Conservation (phyloP, 2,797 vertebrate species). For the Linurgus olivaceus region DNA sequence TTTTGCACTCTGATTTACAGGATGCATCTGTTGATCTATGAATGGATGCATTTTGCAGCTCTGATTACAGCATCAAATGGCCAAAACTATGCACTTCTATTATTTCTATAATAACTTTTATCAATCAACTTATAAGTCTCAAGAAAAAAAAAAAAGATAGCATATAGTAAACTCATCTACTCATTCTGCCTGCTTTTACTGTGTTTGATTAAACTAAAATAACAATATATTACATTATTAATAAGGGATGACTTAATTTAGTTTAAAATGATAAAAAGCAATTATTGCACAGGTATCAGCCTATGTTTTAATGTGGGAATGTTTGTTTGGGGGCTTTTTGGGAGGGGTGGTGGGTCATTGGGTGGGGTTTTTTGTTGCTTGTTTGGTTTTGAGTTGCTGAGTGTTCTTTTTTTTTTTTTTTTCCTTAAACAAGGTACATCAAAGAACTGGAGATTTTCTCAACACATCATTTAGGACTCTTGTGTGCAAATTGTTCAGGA, state of each 20-base stretch:
- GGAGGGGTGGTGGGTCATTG: rapidly evolving
- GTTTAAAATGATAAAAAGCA: background rate
- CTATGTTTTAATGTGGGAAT: background rate
- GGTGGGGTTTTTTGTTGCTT: background rate
- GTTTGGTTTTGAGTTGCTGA: background rate
- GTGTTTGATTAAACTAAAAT: background rate
- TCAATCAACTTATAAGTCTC: background rate
- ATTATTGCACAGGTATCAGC: background rate
- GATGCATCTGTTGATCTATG: background rate
- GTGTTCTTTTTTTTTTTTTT: background rate
- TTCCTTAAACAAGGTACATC: background rate
- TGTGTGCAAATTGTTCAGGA: background rate
- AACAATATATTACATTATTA: background rate
- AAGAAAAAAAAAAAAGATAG: background rate
- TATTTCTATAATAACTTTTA: background rate
- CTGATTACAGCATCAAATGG: background rate
- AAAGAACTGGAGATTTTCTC: background rate
- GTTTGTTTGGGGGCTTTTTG: background rate
- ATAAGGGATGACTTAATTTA: background rate
- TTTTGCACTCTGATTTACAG: background rate
- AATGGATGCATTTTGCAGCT: background rate
- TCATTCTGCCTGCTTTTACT: background rate
- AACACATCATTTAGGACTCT: background rate
- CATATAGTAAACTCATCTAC: background rate
- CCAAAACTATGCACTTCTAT: background rate